phyloP scores from a whole-genome alignment of 2,113 vertebrate genomes.

The Oncorhynchus masou region DNA sequence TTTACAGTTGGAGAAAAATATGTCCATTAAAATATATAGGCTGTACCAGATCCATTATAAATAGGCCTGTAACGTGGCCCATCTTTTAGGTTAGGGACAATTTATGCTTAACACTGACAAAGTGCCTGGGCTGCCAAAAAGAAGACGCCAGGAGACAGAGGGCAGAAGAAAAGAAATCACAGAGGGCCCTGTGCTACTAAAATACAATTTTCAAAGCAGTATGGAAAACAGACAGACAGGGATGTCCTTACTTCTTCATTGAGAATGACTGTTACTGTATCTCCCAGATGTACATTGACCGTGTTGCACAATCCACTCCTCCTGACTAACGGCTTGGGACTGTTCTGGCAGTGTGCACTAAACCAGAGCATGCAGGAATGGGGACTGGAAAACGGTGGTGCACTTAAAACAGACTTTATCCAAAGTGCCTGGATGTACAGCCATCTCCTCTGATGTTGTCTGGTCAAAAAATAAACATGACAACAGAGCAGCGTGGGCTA shows the following conservation, averaged over 20 bases:
- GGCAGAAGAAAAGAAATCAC: conserved; percentile 17
- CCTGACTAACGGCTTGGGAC: too few relatives aligned
- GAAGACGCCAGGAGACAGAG: conserved; percentile 12
- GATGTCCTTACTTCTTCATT: neutral
- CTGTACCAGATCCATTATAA: conserved; percentile 36
- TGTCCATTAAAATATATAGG: conserved; percentile 36
- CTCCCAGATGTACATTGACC: neutral
- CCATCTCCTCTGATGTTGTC: neutral
- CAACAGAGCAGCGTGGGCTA: conserved; percentile 5
- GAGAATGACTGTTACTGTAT: neutral
- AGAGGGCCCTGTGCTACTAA: conserved; percentile 1
- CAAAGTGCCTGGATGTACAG: too few relatives aligned
- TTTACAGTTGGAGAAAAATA: conserved; percentile 43
- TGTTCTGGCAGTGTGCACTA: too few relatives aligned
- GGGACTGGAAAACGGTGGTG: too few relatives aligned
- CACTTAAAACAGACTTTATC: too few relatives aligned
- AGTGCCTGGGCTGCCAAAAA: conserved; percentile 31
- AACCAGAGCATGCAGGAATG: too few relatives aligned
- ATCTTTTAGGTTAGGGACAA: conserved; percentile 36
- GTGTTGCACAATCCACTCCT: too few relatives aligned
- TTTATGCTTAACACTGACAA: conserved; percentile 33
- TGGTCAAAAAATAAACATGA: neutral
- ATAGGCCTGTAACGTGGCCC: conserved; percentile 44
- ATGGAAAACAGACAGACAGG: neutral
- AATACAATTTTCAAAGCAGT: conserved; percentile 10